These are phyloP conservation scores for Ictalurus punctatus DNA, from an alignment of 2,113 vertebrate species.

Conservation along the genomic window DNA sequence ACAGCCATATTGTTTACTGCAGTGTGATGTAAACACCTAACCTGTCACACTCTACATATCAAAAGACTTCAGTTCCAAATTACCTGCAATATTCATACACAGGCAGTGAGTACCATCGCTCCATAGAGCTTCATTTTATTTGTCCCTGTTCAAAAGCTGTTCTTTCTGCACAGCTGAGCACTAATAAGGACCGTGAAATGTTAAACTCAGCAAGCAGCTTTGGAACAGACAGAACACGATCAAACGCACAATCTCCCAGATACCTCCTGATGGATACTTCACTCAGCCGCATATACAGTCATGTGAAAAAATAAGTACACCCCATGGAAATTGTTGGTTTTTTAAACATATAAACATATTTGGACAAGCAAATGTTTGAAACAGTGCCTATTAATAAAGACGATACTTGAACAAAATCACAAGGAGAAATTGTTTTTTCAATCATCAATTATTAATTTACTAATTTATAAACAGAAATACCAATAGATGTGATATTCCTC, in stretches of 20 bases:
- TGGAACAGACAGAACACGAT: constrained; percentile 37
- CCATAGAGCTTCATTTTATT: constrained; percentile 52
- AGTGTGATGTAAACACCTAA: background rate
- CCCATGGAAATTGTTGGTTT: no score
- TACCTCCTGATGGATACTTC: constrained; percentile 25
- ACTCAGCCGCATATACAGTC: background rate
- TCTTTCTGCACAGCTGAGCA: constrained; percentile 62
- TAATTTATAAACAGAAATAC: no score
- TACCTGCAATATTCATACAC: constrained; percentile 51
- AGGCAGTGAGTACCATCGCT: constrained; percentile 62
- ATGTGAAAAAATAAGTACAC: no score
- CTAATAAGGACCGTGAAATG: constrained; percentile 73
- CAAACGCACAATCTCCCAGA: constrained; percentile 5
- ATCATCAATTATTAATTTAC: no score
- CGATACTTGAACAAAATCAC: no score
- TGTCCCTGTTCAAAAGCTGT: constrained; percentile 63
- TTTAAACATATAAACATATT: no score
- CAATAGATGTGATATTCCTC: no score
- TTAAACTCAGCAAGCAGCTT: constrained; percentile 55
- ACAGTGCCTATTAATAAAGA: no score
- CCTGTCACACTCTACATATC: constrained; percentile 5
- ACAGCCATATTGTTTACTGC: background rate
- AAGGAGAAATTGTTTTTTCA: no score
- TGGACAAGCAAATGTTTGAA: no score
- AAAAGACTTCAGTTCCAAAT: constrained; percentile 23